Base-by-base conservation (phyloP, 2,113 vertebrate species). In the Oncorhynchus gorbuscha region DNA sequence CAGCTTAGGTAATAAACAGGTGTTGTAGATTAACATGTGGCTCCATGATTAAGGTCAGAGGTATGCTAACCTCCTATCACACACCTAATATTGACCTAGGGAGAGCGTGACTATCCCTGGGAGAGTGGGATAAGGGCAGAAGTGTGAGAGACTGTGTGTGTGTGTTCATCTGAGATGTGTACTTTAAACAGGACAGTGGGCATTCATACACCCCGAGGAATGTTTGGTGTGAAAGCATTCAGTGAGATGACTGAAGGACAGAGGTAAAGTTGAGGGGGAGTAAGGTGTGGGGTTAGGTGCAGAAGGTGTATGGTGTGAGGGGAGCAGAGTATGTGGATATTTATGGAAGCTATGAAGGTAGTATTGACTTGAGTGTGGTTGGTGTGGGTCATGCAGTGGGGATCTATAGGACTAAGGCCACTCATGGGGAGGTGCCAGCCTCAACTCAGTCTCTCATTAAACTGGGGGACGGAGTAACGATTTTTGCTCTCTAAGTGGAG, bases 31-130 rank as follows among this genome's bases (percentile, higher is more conserved):
- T 62, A 73, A 81, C 74, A 70, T 78, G 58, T 76, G 62, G 61
- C 30, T 76, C 8, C 35, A 75, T 20, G 2, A n/a, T 71, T 32
- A 69, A 77, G 76, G 83, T 78, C 76, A 66, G 14, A 24, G 48
- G 59, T 74, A 80, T 81, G 84, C 71, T 83, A 83, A 89, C 80
- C 64, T 74, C 61, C 65, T 32, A 30, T 73, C 72, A 78, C 74
- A 77, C 76, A 75, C 64, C 18, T 48, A 67, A 71, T 89, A 79
- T 90, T 89, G 85, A 87, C 76, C 76, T 32, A 79, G 67, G 88
- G 86, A 86, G 86, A 20, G 51, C 32, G n/a, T 39, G 51, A 11
- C 28, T 64, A 87, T 82, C 84, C 75, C 76, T 78, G 65, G 55
- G 76, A 79, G 68, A 83, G 39, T 77, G 28, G 66, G 71, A 83